Conservation (phyloP, 2,797 vertebrate genomes). For the Helarctos malayanus region DNA sequence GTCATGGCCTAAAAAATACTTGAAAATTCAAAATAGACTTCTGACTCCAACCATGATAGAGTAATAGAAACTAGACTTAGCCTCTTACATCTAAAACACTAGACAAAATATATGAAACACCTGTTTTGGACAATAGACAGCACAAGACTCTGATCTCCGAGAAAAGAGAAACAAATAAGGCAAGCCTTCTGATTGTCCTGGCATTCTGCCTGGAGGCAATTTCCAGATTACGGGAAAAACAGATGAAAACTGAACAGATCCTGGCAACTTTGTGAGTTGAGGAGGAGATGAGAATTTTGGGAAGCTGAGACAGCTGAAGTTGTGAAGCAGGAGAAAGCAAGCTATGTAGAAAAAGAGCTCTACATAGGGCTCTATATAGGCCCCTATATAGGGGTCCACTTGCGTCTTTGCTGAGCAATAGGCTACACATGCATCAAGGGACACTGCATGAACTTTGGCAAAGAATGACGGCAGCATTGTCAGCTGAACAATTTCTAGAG, state of each 20-base stretch:
- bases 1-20: background rate
- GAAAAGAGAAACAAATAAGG: constrained; percentile 23
- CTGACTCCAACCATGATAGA: background rate
- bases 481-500: background rate
- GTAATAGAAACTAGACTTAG: background rate
- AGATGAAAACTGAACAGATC: background rate
- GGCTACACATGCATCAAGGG: background rate
- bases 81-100: background rate
- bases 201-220: background rate
- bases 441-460: background rate
- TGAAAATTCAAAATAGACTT: constrained; percentile 29
- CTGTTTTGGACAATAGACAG: background rate
- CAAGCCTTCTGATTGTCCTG: background rate
- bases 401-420: background rate
- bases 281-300: background rate
- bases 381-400: background rate
- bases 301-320: background rate
- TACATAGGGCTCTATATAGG: too few relatives aligned
- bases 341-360: background rate
- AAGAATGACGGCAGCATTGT: background rate
- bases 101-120: background rate
- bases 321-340: background rate
- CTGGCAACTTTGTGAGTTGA: background rate
- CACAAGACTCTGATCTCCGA: background rate
- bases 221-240: background rate